Evolutionary conservation across 2,888 invertebrate genomes (phyloP).

Genomic region (Tipula lateralis): DNA sequence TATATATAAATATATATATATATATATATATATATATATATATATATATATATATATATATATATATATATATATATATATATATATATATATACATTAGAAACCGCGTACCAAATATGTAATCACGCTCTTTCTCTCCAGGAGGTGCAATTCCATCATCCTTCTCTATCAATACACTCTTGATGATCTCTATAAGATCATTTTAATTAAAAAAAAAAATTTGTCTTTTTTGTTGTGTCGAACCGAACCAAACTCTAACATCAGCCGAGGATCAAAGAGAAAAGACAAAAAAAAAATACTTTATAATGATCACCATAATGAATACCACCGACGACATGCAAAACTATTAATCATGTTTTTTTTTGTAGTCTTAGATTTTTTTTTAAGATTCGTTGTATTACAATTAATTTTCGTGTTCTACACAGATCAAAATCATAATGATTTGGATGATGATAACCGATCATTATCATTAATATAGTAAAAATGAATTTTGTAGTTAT

Average conservation of each 20-base stretch:
- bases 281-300: background rate
- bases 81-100: background rate
- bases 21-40: background rate
- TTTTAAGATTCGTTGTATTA: conserved; percentile 11
- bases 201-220: background rate
- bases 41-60: background rate
- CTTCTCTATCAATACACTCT: background rate
- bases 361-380: background rate
- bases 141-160: background rate
- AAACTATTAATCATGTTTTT: conserved; percentile 9
- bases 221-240: background rate
- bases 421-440: conserved; percentile 11
- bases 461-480: conserved; percentile 24
- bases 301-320: conserved; percentile 19
- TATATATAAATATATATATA: background rate
- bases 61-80: background rate
- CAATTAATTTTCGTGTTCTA: conserved; percentile 24
- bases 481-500: background rate
- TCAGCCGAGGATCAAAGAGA: background rate
- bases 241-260: background rate
- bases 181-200: background rate
- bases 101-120: background rate
- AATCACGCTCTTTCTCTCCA: background rate
- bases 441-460: conserved; percentile 19
- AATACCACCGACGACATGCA: conserved; percentile 24